Conservation (phyloP, 2,797 vertebrate genomes). For the Malacoraja senta region DNA sequence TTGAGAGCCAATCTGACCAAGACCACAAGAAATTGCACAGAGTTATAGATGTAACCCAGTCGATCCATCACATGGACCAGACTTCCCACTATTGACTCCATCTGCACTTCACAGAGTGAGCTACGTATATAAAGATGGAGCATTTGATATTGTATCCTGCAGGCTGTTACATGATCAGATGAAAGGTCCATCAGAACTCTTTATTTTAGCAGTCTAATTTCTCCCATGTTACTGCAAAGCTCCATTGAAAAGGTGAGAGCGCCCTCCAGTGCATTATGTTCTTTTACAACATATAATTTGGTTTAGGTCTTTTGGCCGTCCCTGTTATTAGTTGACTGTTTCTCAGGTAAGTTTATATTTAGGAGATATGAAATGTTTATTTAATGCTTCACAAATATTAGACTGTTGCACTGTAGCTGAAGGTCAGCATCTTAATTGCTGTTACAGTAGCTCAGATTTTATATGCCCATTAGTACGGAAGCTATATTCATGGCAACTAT, state of each 20-base stretch:
- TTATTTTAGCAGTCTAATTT: too few species aligned
- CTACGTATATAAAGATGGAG: too few species aligned
- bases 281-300: background rate
- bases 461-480: background rate
- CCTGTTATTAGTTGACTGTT: background rate
- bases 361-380: background rate
- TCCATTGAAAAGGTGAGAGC: background rate
- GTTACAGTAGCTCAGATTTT: background rate
- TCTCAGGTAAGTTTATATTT: background rate
- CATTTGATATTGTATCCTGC: too few species aligned
- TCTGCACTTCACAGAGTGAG: too few species aligned
- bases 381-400: background rate
- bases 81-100: too few species aligned
- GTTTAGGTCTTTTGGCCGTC: too few species aligned
- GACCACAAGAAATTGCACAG: too few species aligned
- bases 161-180: too few species aligned
- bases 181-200: too few species aligned
- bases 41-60: too few species aligned
- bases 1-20: too few species aligned
- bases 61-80: too few species aligned
- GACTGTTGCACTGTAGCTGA: background rate
- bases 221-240: background rate
- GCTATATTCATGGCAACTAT: background rate
- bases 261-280: conserved; percentile 1
- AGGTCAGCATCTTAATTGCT: background rate